Evolutionary conservation across 2,888 invertebrate species (phyloP), one percentile per base, ranked within the genome.

Genomic region (Ectemnius cavifrons): DNA sequence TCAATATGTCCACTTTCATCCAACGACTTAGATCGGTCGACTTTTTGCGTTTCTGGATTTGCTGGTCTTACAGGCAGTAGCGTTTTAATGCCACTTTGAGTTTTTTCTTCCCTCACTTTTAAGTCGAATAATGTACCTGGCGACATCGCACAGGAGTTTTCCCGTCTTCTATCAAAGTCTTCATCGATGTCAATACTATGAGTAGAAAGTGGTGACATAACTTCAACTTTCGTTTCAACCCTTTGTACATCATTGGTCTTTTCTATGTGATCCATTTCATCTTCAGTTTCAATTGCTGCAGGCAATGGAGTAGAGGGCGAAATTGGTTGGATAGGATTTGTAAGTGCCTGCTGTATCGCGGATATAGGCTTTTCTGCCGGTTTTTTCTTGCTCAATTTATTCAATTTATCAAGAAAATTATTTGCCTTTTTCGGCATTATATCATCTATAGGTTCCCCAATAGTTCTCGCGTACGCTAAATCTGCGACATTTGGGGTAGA

Each of bases 401-500:
- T 92, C 86, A 84, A 91, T 75, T 89, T 92, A 86, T 82, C 92
- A 89, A 87, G 89, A 86, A 88, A 91, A 88, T 81, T 92, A 87
- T 74, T 81, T 5, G 86, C 71, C 49, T 90, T 90, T 64, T 90
- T 90, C 1, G 91, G 91, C 45, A 89, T 88, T 20, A 88, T 82
- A 75, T 92, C 91, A 71, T 93, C 92, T 14, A 93, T 88, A n/a
- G 92, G 92, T 82, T 93, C 93, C 0, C 94, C 94, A 14, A 94
- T 93, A 0, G 96, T 95, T 79, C 97, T 93, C 0, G 97, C 96
- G 80, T 95, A 95, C 0, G 97, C 97, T 74, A 97, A 91, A 89
- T 97, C 97, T 20, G 96, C 94, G 70, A 97, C 97, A 90, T 97
- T 97, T 0, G 97, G 97, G 0, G 97, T 96, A 0, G 93, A 93